A percentile compares a stretch with the other conserved stretches of the same genome.
These are phyloP conservation scores for Chouioia cunea DNA, from an alignment of 2,888 invertebrate species.

Conservation along the genomic window DNA sequence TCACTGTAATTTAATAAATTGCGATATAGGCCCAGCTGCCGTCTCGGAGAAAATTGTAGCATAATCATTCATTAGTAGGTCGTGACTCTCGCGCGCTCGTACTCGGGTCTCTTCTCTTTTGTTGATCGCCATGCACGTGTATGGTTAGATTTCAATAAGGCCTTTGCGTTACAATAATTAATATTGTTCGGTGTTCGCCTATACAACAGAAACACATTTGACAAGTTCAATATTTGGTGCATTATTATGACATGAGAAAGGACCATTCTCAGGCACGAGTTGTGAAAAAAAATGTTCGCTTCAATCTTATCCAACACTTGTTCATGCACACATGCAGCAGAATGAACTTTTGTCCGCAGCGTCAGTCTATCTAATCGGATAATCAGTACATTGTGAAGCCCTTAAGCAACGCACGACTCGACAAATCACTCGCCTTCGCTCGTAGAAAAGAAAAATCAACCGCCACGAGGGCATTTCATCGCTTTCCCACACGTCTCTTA, in stretches of 20 bases:
- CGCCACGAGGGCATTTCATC: slow-evolving; percentile 17
- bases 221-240: too few relatives aligned
- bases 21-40: slow-evolving; percentile 56
- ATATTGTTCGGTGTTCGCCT: too few relatives aligned
- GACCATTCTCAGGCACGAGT: too few relatives aligned
- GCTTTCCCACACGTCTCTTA: slow-evolving; percentile 34
- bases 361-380: slow-evolving; percentile 38
- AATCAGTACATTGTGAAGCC: slow-evolving; percentile 29
- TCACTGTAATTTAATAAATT: slow-evolving; percentile 68
- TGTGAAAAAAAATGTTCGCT: slow-evolving; percentile 34
- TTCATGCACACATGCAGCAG: not conserved
- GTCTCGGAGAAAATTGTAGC: slow-evolving; percentile 67
- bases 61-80: slow-evolving; percentile 68
- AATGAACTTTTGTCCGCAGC: slow-evolving; percentile 30
- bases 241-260: too few relatives aligned
- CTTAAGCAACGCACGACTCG: slow-evolving; percentile 15
- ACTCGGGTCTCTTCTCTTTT: too few relatives aligned
- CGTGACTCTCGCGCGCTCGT: slow-evolving; percentile 59
- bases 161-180: too few relatives aligned
- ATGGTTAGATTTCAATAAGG: too few relatives aligned
- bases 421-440: slow-evolving; percentile 32
- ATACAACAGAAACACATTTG: too few relatives aligned
- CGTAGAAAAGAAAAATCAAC: not conserved
- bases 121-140: too few relatives aligned
- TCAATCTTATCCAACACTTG: slow-evolving; percentile 39